These are phyloP conservation scores for Colletes gigas DNA, from an alignment of 1,140 invertebrate species.

Conservation along the genomic window DNA sequence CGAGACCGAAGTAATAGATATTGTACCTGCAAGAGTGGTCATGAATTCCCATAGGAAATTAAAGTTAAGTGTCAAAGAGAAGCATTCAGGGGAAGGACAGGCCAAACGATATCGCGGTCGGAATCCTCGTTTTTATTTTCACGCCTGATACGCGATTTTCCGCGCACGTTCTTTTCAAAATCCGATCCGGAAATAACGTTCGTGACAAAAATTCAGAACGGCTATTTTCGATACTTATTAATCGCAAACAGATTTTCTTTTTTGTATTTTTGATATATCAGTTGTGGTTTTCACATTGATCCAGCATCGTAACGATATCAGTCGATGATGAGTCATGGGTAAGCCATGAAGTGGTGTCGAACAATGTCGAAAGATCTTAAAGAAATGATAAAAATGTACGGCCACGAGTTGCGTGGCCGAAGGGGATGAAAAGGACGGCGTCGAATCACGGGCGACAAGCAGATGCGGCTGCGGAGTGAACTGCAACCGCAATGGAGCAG, in stretches of 20 bases:
- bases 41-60: slow-evolving; percentile 41
- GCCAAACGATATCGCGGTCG: background rate
- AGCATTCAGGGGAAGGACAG: slow-evolving; percentile 19
- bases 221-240: background rate
- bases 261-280: no score
- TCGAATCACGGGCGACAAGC: background rate
- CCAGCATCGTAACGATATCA: no score
- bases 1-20: slow-evolving; percentile 21
- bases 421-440: background rate
- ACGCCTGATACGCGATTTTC: background rate
- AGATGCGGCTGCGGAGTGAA: background rate
- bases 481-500: slow-evolving; percentile 17
- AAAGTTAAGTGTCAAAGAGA: slow-evolving; percentile 27
- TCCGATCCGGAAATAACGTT: no score
- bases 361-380: background rate
- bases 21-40: background rate
- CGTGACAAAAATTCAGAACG: background rate
- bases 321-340: no score
- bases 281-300: no score
- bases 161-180: background rate
- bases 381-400: background rate
- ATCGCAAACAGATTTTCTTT: no score
- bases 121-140: background rate
- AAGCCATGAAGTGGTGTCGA: background rate
- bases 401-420: no score